Conservation (phyloP, 2,888 invertebrate genomes). For the Drosophila paramelanica region DNA sequence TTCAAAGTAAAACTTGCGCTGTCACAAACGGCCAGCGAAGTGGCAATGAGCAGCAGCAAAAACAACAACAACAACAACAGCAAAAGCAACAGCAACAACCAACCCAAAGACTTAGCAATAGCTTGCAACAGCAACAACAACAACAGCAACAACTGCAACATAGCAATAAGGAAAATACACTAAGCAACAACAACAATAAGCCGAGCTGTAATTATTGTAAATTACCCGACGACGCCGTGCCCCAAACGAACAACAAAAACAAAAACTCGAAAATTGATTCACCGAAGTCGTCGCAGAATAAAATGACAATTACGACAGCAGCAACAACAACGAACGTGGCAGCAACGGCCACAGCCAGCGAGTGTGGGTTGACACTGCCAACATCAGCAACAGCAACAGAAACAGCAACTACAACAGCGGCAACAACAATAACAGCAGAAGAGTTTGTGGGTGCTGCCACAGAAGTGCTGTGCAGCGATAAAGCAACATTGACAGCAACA, state of each 20-base stretch:
- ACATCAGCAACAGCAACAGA: constrained; percentile 40
- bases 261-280: constrained; percentile 75
- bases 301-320: constrained; percentile 78
- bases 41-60: constrained; percentile 69
- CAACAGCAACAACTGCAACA: constrained; percentile 60
- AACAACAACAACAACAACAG: constrained; percentile 53
- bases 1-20: constrained; percentile 72
- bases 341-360: constrained; percentile 66
- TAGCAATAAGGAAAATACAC: constrained; percentile 80
- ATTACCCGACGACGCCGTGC: constrained; percentile 75
- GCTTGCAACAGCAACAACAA: constrained; percentile 61
- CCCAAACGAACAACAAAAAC: constrained; percentile 73
- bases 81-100: constrained; percentile 60
- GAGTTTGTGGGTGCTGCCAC: constrained; percentile 73
- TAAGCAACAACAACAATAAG: constrained; percentile 69
- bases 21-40: constrained; percentile 72
- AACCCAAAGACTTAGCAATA: constrained; percentile 83
- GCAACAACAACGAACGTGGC: constrained; percentile 59
- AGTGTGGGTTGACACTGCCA: constrained; percentile 77
- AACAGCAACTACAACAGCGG: constrained; percentile 30
- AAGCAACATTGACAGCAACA: constrained; percentile 71
- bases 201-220: constrained; percentile 81
- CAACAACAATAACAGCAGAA: constrained; percentile 40
- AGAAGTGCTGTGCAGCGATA: constrained; percentile 75
- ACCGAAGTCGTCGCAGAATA: constrained; percentile 74